These are phyloP conservation scores for Nemurella pictetii DNA, from an alignment of 2,888 invertebrate genomes.

Conservation along the genomic window DNA sequence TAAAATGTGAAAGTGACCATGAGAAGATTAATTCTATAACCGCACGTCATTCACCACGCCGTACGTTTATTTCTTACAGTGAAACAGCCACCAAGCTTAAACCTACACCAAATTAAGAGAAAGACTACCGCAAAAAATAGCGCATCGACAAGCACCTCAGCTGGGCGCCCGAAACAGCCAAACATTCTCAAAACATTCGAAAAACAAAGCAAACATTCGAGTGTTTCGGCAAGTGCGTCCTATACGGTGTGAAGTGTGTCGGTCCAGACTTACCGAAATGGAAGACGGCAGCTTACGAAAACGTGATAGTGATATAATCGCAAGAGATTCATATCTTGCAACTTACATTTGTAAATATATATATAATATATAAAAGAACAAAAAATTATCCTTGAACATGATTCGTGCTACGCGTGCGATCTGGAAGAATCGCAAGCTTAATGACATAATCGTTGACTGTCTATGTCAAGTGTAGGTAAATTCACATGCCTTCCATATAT, in stretches of 20 bases:
- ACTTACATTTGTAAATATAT: background rate
- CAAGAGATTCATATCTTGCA: background rate
- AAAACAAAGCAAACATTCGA: background rate
- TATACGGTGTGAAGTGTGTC: background rate
- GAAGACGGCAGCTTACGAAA: background rate
- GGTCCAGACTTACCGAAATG: background rate
- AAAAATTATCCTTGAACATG: background rate
- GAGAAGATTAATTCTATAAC: no score
- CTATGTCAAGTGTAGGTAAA: background rate
- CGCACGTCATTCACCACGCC: no score
- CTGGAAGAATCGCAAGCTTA: background rate
- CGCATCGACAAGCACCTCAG: background rate
- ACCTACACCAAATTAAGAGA: background rate
- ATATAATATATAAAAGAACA: background rate
- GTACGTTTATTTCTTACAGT: constrained; percentile 17
- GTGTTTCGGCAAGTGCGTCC: background rate
- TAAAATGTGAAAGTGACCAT: no score
- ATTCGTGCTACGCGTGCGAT: background rate
- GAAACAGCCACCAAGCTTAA: constrained; percentile 19
- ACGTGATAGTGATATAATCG: background rate
- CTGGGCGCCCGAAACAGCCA: background rate
- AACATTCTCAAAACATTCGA: background rate
- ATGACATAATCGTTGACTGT: background rate
- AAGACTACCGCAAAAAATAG: background rate
- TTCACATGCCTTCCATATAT: constrained; percentile 27